Evolutionary conservation across 1,140 invertebrate species (phyloP).

Genomic region (Rhopalosiphum padi): DNA sequence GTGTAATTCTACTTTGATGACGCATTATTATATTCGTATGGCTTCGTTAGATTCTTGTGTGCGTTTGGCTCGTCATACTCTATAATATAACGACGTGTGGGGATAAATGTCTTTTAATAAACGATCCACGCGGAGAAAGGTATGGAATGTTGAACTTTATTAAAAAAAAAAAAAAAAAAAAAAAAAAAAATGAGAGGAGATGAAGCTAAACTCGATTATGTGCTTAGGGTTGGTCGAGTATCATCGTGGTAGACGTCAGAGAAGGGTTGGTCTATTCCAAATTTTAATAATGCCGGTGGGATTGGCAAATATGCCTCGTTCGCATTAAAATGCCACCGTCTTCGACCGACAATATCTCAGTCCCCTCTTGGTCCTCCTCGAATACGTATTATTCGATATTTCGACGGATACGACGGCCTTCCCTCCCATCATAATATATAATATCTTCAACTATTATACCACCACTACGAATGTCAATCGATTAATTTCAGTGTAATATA

Average conservation of each 20-base stretch:
- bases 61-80: not conserved
- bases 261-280: conserved; percentile 43
- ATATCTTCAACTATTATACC: not conserved
- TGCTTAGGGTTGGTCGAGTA: conserved; percentile 49
- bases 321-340: conserved; percentile 53
- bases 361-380: not conserved
- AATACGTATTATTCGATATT: conserved; percentile 31
- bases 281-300: conserved; percentile 51
- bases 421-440: not conserved
- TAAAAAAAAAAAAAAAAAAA: conserved; percentile 49
- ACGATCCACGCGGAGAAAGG: not conserved
- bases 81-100: not conserved
- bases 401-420: not conserved
- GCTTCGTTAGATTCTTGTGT: not conserved
- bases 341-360: conserved; percentile 16
- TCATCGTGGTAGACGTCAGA: conserved; percentile 31
- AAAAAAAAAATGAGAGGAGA: not conserved
- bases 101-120: conserved; percentile 51
- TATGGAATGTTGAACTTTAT: conserved; percentile 48
- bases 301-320: conserved; percentile 48
- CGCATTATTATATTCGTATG: not conserved
- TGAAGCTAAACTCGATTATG: conserved; percentile 46
- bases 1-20: not conserved
- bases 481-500: not conserved
- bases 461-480: not conserved